Base-by-base conservation (phyloP, 2,113 vertebrate species). In the Gymnorhina tibicen region DNA sequence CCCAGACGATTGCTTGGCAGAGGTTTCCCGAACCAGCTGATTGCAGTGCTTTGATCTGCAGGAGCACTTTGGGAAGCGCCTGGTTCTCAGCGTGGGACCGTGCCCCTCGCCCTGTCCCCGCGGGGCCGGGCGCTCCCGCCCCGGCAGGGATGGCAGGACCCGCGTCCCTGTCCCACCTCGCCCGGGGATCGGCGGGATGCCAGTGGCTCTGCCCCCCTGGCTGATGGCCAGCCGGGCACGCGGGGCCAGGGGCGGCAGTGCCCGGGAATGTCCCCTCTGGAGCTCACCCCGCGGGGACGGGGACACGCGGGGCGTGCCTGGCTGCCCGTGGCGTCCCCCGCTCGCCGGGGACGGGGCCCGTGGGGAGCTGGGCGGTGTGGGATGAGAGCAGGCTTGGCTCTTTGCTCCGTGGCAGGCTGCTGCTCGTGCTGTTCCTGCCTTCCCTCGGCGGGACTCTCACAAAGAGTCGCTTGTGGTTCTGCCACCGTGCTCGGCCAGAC, bases 381-480 rank as follows among this genome's bases (percentile, higher is more conserved):
- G 35, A 28, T 83, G 85, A 83, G 68, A 86, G 60, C 73, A 78
- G 70, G 10, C 46, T 83, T 79, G 80, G 85, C 93, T 80, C 82
- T 20, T 68, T 81, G 6, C 56, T 76, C 81, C 11, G 3, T 26
- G 50, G 76, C 35, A 75, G 49, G 52, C 70, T 63, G 41, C 82
- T 92, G 39, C 6, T 24, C 5, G 2, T 17, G 41, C 62, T 80
- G 39, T 17, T 28, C 20, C 26, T 59, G 55, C 85, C 59, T 86
- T 23, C 35, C 75, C 80, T 82, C 49, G 47, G 27, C 0, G 0
- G 50, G 78, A 37, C 14, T 20, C 46, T 58, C 85, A 96, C 91
- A 97, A 96, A 96, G 91, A 84, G 44, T 9, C 95, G 70, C 91
- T 94, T 96, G 94, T 95, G 76, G 12, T 11, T 93, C 73, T 44